Conservation (phyloP, 2,888 invertebrate species). For the Teinopalpus imperialis region DNA sequence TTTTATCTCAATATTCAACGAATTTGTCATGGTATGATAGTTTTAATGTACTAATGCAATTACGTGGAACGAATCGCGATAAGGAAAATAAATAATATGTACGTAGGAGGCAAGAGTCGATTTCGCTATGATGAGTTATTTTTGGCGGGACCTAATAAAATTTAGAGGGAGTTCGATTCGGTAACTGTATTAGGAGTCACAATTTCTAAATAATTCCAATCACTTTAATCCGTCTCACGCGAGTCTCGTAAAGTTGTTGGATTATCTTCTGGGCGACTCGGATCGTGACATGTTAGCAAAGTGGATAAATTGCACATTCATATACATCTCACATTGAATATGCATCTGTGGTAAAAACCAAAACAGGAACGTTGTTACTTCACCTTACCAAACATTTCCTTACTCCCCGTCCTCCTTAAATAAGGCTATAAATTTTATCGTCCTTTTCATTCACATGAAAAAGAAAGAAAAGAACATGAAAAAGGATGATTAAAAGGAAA, state of each 20-base stretch:
- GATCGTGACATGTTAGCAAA: slow-evolving; percentile 55
- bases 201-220: slow-evolving; percentile 57
- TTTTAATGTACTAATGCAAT: slow-evolving; percentile 27
- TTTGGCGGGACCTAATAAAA: slow-evolving; percentile 27
- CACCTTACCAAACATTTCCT: slow-evolving; percentile 1
- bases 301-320: slow-evolving; percentile 32
- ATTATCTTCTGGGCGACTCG: slow-evolving; percentile 58
- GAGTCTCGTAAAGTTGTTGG: slow-evolving; percentile 54
- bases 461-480: slow-evolving; percentile 4
- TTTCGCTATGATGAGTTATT: slow-evolving; percentile 10
- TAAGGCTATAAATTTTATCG: slow-evolving; percentile 7
- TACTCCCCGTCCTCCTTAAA: not conserved
- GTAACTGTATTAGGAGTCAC: slow-evolving; percentile 42
- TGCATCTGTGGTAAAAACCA: slow-evolving; percentile 9
- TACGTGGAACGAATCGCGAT: slow-evolving; percentile 23
- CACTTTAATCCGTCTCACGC: slow-evolving; percentile 46
- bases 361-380: slow-evolving; percentile 11
- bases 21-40: slow-evolving; percentile 27
- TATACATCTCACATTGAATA: slow-evolving; percentile 31
- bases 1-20: slow-evolving; percentile 25
- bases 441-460: not conserved
- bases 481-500: slow-evolving; percentile 10
- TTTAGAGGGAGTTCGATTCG: slow-evolving; percentile 34
- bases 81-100: slow-evolving; percentile 25
- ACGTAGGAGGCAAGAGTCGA: slow-evolving; percentile 11